Evolutionary conservation across 2,888 invertebrate species (phyloP), one percentile per base, ranked within the genome.

Genomic region (Cephus sareptanus): DNA sequence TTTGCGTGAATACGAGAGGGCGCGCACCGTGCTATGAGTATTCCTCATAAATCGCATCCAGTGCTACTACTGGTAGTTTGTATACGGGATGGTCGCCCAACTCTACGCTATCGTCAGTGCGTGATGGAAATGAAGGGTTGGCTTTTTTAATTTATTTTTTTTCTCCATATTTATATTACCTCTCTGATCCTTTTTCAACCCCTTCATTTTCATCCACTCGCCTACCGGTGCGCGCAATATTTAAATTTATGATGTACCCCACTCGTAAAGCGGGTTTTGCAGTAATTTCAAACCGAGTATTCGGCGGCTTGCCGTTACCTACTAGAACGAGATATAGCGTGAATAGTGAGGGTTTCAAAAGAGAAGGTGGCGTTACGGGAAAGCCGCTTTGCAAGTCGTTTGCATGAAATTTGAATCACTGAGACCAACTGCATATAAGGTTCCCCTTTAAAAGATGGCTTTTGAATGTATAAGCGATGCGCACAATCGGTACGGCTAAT

Each of bases 361-460:
- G 56, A 56, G 56, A 56, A 56, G 56, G 56, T 56, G 56, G 56
- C 23, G 56, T 23, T 56, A 56, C 23, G 56, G 56, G 56, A 56
- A 56, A 56, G 56, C 70, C 77, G 76, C 80, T 79, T 79, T 79
- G 78, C 76, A 79, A 76, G 69, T 77, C 79, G 85, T 85, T 86
- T 83, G 83, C 85, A 84, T 85, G 83, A 81, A 83, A 85, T 84
- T 85, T 85, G 80, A 85, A 85, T 85, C 82, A 79, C 74, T 80
- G 79, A 79, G 77, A 76, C 69, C 56, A 56, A 56, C 56, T 56
- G 56, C 56, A 56, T 56, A 80, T 79, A 79, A 82, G 80, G 81
- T 80, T 80, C 75, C 73, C 73, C 74, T 76, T 81, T 78, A 81
- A 82, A 75, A 74, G 74, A 80, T 80, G 78, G 76, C 81, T 80